phyloP scores from a whole-genome alignment of 2,888 invertebrate genomes.

The Meteorus colon region DNA sequence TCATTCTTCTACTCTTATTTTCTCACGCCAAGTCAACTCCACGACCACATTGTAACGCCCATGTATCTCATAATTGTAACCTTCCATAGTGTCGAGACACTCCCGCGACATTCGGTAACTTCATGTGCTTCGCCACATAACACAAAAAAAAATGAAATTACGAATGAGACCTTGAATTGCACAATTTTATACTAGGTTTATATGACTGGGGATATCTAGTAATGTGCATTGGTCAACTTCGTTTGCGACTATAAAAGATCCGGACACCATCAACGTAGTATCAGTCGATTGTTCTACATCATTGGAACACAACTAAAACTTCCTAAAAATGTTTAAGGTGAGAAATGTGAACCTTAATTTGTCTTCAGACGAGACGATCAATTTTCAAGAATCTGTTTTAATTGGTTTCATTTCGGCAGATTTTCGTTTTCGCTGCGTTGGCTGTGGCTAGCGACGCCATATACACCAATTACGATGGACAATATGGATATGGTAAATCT shows the following conservation, averaged over 20 bases:
- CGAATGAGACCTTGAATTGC: conserved; percentile 65
- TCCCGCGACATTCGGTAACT: conserved; percentile 47
- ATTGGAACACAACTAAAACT: background rate
- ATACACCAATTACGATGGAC: conserved; percentile 44
- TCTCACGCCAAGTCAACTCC: conserved; percentile 22
- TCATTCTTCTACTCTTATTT: conserved; percentile 1
- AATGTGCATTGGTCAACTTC: conserved; percentile 33
- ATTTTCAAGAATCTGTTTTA: background rate
- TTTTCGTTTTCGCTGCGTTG: conserved; percentile 51
- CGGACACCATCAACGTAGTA: conserved; percentile 34
- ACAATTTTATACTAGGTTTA: conserved; percentile 52
- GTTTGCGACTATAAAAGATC: conserved; percentile 48
- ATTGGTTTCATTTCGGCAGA: conserved; percentile 31
- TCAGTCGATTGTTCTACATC: conserved; percentile 36
- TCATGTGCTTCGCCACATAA: conserved; percentile 15
- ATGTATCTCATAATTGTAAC: conserved; percentile 9
- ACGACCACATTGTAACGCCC: background rate
- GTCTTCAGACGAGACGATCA: background rate
- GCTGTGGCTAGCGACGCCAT: conserved; percentile 57
- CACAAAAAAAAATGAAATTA: conserved; percentile 49
- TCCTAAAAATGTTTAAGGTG: conserved; percentile 51
- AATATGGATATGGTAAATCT: conserved; percentile 45
- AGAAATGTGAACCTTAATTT: background rate
- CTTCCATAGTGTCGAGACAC: conserved; percentile 23
- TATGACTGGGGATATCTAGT: conserved; percentile 33